These are phyloP conservation scores for Lasius platythorax DNA, from an alignment of 2,888 invertebrate species.

Conservation along the genomic window DNA sequence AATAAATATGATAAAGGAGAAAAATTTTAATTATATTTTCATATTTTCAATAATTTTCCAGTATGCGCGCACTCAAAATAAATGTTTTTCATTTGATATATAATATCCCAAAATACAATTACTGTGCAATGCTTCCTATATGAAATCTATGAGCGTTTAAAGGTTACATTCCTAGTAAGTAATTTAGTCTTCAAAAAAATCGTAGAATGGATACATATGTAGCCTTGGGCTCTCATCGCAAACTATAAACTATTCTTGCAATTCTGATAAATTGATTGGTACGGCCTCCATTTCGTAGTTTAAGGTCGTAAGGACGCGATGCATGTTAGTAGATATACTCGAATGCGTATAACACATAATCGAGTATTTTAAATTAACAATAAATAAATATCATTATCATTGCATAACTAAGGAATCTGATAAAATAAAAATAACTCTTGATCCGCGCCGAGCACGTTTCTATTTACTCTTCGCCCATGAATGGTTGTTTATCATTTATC, in stretches of 20 bases:
- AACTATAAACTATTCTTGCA: slow-evolving; percentile 63
- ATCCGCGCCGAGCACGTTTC: not conserved
- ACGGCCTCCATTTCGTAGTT: slow-evolving; percentile 47
- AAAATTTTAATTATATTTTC: not conserved
- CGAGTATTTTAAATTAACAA: not conserved
- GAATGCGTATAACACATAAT: not conserved
- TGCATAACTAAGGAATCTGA: not conserved
- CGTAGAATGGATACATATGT: slow-evolving; percentile 18
- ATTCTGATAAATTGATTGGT: not conserved
- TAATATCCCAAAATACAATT: slow-evolving; percentile 4
- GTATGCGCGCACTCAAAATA: not conserved
- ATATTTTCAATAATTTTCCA: not conserved
- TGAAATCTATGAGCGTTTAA: slow-evolving; percentile 17
- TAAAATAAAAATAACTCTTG: not conserved
- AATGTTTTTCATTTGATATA: not conserved
- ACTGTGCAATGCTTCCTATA: not conserved
- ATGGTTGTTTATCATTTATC: slow-evolving; percentile 17
- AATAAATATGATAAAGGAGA: not conserved
- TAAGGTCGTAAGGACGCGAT: slow-evolving; percentile 51
- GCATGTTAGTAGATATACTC: not conserved
- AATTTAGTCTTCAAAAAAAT: slow-evolving; percentile 35
- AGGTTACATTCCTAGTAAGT: slow-evolving; percentile 36
- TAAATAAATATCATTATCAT: slow-evolving; percentile 6
- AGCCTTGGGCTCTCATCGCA: slow-evolving; percentile 42
- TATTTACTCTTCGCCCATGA: slow-evolving; percentile 13